Conservation (phyloP, 2,113 vertebrate genomes). For the Brachirus orientalis region DNA sequence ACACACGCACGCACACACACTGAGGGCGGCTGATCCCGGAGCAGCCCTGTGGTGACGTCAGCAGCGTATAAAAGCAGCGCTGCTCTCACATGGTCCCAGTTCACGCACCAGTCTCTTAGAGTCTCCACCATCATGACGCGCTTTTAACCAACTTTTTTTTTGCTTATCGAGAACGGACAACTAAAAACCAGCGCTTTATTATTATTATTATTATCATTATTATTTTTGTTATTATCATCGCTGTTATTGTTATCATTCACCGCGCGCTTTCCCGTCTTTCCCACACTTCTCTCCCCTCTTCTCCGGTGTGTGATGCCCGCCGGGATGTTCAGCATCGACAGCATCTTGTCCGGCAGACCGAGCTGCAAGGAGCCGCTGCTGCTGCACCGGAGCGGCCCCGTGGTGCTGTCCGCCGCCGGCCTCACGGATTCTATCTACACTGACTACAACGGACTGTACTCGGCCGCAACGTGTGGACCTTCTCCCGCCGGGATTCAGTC, state of each 20-base stretch:
- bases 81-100: slow-evolving; percentile 79
- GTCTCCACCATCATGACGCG: slow-evolving; percentile 48
- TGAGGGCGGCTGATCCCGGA: slow-evolving; percentile 61
- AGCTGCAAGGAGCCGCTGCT: slow-evolving; percentile 93
- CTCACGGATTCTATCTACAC: slow-evolving; percentile 90
- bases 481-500: slow-evolving; percentile 83
- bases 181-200: neutral
- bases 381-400: slow-evolving; percentile 86
- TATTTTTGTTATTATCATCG: too few species aligned
- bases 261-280: neutral
- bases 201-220: too few species aligned
- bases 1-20: slow-evolving; percentile 74
- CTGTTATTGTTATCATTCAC: too few species aligned
- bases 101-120: slow-evolving; percentile 25
- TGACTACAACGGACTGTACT: slow-evolving; percentile 93
- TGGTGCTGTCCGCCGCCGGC: slow-evolving; percentile 86
- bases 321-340: slow-evolving; percentile 99
- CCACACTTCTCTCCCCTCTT: neutral
- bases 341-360: slow-evolving; percentile 93
- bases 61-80: slow-evolving; percentile 89
- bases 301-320: slow-evolving; percentile 86
- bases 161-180: slow-evolving; percentile 8
- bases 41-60: slow-evolving; percentile 90
- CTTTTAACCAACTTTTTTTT: slow-evolving; percentile 41
- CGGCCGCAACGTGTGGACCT: slow-evolving; percentile 85